These are phyloP conservation scores for Agonopterix subpropinquella DNA, from an alignment of 2,888 invertebrate genomes.

Conservation along the genomic window DNA sequence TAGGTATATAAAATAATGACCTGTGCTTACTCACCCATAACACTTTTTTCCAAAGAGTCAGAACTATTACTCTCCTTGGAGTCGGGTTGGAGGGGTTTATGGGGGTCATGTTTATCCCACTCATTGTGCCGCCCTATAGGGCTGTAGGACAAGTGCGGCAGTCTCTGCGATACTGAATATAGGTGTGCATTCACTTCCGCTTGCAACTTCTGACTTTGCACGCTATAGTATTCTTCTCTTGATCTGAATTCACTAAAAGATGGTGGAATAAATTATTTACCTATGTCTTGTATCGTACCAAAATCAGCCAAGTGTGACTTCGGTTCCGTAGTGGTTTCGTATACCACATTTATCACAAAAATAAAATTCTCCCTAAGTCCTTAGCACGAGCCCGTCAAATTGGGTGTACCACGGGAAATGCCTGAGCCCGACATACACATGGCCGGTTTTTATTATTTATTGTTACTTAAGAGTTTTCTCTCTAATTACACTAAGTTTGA, in stretches of 20 bases:
- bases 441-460: too few relatives aligned
- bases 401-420: too few relatives aligned
- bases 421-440: too few relatives aligned
- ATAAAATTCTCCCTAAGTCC: too few relatives aligned
- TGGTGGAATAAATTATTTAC: not conserved
- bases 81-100: constrained; percentile 63
- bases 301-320: too few relatives aligned
- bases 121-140: constrained; percentile 66
- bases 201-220: constrained; percentile 67
- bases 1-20: too few relatives aligned
- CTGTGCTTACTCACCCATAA: constrained; percentile 50
- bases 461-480: too few relatives aligned
- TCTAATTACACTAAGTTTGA: too few relatives aligned
- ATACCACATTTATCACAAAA: too few relatives aligned
- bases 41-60: constrained; percentile 69
- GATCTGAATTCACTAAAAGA: constrained; percentile 64
- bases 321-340: too few relatives aligned
- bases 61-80: constrained; percentile 71
- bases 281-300: too few relatives aligned
- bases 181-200: constrained; percentile 71
- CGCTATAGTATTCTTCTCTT: constrained; percentile 68
- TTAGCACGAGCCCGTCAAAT: too few relatives aligned
- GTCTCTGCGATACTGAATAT: constrained; percentile 77
- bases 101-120: constrained; percentile 69
- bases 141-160: constrained; percentile 70